Evolutionary conservation across 2,888 invertebrate species (phyloP).

Genomic region (Synergus laeviventris): DNA sequence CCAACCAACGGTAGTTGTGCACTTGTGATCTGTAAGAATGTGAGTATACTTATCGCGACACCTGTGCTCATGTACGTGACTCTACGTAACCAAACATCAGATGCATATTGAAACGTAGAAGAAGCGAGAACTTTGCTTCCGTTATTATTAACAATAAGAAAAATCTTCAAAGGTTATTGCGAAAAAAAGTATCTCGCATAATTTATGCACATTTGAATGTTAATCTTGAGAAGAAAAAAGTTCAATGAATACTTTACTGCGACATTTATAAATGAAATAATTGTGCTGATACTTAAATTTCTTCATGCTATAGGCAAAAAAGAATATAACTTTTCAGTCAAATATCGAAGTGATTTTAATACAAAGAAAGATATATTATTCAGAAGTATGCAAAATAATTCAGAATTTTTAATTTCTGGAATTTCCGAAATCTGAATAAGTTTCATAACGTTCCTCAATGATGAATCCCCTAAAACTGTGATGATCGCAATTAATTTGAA

Average conservation of each 20-base stretch:
- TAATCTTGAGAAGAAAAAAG: background rate
- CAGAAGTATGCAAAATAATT: too few species aligned
- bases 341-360: too few species aligned
- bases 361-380: too few species aligned
- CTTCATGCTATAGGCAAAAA: background rate
- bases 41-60: conserved; percentile 49
- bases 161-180: background rate
- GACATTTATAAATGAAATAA: background rate
- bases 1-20: conserved; percentile 52
- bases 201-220: background rate
- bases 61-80: conserved; percentile 51
- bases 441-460: too few species aligned
- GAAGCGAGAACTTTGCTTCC: background rate
- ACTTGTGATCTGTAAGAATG: conserved; percentile 49
- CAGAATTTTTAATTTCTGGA: too few species aligned
- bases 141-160: background rate
- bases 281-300: background rate
- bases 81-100: background rate
- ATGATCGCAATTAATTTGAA: too few species aligned
- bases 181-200: background rate
- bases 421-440: too few species aligned
- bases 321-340: background rate
- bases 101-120: background rate
- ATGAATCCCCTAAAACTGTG: too few species aligned
- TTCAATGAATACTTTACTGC: background rate